A percentile compares a stretch with the other conserved stretches of the same genome.
Evolutionary conservation across 2,113 vertebrate species (phyloP).

Genomic region (Galemys pyrenaicus): DNA sequence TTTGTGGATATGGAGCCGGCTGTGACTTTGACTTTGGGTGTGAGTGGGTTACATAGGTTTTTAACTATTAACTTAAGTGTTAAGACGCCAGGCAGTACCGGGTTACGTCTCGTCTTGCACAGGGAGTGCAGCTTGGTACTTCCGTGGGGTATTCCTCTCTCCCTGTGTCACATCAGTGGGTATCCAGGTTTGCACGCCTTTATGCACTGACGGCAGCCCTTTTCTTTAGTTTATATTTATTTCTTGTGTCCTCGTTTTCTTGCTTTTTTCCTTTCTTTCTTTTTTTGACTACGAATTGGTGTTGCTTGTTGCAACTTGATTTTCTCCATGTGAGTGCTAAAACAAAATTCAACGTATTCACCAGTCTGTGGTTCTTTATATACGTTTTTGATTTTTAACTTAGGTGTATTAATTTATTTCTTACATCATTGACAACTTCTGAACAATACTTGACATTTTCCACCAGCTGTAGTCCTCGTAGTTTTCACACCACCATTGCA

Average conservation of each 20-base stretch:
- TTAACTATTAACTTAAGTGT: no score
- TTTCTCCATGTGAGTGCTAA: no score
- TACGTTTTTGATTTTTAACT: no score
- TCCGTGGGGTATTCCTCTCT: background rate
- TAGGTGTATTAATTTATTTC: no score
- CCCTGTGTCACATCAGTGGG: background rate
- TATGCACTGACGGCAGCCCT: background rate
- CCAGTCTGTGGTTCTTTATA: no score
- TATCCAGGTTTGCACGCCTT: background rate
- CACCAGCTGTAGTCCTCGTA: no score
- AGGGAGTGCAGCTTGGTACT: background rate
- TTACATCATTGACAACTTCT: no score
- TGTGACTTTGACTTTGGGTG: background rate
- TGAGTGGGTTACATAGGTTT: no score
- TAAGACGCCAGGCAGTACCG: background rate
- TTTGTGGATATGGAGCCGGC: background rate
- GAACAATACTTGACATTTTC: no score
- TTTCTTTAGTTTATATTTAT: background rate
- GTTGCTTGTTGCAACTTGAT: background rate
- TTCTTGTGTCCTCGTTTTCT: background rate
- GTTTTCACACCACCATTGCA: no score
- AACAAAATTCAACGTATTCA: background rate
- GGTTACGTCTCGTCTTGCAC: background rate
- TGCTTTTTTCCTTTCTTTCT: background rate
- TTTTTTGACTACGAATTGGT: background rate